Evolutionary conservation across 2,888 invertebrate species (phyloP).

Genomic region (Rosalia funebris): DNA sequence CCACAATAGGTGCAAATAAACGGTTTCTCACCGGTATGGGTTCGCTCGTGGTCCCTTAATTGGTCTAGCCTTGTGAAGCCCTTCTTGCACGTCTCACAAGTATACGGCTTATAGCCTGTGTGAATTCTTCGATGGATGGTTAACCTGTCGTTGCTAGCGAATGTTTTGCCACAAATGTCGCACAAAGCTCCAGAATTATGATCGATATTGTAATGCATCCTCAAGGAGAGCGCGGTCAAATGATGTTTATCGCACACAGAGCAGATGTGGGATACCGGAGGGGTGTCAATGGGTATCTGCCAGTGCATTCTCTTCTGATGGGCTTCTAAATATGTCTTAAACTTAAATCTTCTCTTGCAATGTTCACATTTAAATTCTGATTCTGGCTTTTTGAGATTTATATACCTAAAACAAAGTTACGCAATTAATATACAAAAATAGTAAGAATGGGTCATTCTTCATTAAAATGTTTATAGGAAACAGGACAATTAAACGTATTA

Average conservation of each 20-base stretch:
- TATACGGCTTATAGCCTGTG: conserved; percentile 64
- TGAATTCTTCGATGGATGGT: conserved; percentile 66
- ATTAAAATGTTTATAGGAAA: too few species aligned
- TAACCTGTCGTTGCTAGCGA: conserved; percentile 64
- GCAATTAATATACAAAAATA: too few species aligned
- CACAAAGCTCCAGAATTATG: conserved; percentile 56
- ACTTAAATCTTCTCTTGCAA: too few species aligned
- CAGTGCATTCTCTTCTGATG: background rate
- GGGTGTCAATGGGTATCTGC: background rate
- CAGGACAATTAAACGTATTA: too few species aligned
- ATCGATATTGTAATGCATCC: background rate
- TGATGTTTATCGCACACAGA: background rate
- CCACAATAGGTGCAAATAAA: conserved; percentile 69
- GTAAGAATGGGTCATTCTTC: too few species aligned
- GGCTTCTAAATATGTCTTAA: too few species aligned
- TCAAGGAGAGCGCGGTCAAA: background rate
- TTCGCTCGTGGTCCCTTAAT: conserved; percentile 64
- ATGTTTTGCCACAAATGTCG: conserved; percentile 67
- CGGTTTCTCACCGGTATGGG: conserved; percentile 70
- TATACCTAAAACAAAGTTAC: too few species aligned
- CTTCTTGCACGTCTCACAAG: conserved; percentile 18
- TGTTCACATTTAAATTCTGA: too few species aligned
- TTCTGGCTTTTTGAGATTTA: too few species aligned
- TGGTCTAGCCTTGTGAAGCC: conserved; percentile 5
- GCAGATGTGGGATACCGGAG: too few species aligned